phyloP scores from a whole-genome alignment of 2,797 vertebrate species.

The Eurystomus glaucurus region DNA sequence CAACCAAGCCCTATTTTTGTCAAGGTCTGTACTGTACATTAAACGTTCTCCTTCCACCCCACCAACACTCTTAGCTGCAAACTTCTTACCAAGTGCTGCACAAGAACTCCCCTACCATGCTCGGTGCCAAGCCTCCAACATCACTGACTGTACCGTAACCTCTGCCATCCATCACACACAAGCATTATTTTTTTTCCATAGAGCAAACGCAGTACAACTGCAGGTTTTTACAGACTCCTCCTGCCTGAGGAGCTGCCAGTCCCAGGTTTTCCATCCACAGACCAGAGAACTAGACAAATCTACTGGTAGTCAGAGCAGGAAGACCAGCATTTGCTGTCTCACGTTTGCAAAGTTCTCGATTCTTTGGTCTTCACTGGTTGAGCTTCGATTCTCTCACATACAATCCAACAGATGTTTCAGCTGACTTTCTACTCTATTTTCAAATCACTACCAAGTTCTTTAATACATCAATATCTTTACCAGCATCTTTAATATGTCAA shows the following conservation, averaged over 20 bases:
- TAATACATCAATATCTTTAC: neutral
- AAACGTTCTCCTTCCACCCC: neutral
- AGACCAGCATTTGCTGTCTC: neutral
- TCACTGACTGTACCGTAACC: neutral
- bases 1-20: rapidly evolving
- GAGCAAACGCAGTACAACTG: neutral
- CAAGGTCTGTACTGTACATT: neutral
- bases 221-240: neutral
- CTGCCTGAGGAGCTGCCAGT: neutral
- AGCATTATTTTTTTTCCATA: neutral
- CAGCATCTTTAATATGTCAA: neutral
- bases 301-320: neutral
- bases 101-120: neutral
- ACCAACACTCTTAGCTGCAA: neutral
- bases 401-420: neutral
- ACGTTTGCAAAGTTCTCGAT: rapidly evolving
- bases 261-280: neutral
- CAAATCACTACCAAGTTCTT: neutral
- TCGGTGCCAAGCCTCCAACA: neutral
- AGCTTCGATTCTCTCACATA: neutral
- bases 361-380: neutral
- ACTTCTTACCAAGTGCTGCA: rapidly evolving
- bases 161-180: rapidly evolving
- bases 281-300: neutral
- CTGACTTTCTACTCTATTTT: neutral